Conservation (phyloP, 2,888 invertebrate species). For the Congeria kusceri region DNA sequence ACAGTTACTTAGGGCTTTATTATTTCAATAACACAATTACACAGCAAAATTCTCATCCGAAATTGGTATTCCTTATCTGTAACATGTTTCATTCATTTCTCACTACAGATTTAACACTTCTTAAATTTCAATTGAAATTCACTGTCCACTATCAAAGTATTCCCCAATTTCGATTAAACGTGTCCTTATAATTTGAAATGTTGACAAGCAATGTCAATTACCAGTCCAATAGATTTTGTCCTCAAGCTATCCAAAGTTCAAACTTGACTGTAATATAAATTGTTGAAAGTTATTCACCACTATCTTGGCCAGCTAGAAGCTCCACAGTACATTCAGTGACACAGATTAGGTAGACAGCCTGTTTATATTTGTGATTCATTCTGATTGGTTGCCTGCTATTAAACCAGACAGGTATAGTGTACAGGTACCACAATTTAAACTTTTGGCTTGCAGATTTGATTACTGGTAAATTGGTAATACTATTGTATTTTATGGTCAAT, state of each 20-base stretch:
- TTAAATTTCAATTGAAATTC: too few species aligned
- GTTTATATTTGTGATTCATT: not conserved
- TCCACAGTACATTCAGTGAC: not conserved
- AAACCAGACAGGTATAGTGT: constrained; percentile 2
- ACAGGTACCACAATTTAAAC: not conserved
- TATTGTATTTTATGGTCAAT: not conserved
- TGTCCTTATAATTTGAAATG: not conserved
- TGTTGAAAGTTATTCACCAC: not conserved
- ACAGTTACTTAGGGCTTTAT: too few species aligned
- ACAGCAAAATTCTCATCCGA: too few species aligned
- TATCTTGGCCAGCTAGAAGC: not conserved
- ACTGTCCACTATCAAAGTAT: too few species aligned
- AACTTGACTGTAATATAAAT: not conserved
- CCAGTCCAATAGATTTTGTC: not conserved
- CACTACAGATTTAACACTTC: too few species aligned
- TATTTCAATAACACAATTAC: too few species aligned
- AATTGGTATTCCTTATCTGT: too few species aligned
- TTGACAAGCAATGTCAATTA: constrained; percentile 6
- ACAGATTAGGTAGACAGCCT: not conserved
- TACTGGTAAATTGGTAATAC: not conserved
- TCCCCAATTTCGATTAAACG: not conserved
- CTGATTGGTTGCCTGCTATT: constrained; percentile 5
- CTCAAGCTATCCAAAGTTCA: not conserved
- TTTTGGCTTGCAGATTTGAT: not conserved
- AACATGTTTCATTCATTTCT: too few species aligned